A percentile compares a stretch with the other conserved stretches of the same genome.
These are phyloP conservation scores for Saccopteryx bilineata DNA, from an alignment of 2,113 vertebrate species.

Conservation along the genomic window DNA sequence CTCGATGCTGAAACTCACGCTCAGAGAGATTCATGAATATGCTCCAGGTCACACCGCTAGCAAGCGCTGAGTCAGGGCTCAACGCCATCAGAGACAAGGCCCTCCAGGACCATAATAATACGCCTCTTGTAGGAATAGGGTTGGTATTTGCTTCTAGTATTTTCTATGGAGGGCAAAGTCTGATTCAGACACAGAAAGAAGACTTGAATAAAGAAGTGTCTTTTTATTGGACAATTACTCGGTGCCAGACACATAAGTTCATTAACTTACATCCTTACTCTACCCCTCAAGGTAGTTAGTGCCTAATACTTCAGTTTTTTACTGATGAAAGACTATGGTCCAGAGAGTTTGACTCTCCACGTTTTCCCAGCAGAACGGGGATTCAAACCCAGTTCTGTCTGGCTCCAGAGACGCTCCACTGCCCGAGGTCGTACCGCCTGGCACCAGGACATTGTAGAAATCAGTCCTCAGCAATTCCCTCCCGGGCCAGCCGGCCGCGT, in stretches of 20 bases:
- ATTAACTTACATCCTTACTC: not conserved
- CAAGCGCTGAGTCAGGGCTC: not conserved
- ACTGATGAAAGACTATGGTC: not conserved
- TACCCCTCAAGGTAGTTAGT: not conserved
- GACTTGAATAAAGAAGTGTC: not conserved
- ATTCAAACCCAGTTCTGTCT: not conserved
- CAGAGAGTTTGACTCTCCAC: not conserved
- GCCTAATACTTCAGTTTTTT: not conserved
- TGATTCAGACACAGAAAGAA: conserved; percentile 16
- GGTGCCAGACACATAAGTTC: not conserved
- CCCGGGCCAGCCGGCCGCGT: not conserved
- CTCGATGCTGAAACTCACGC: not conserved
- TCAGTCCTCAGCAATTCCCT: not conserved
- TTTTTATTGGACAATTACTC: not conserved
- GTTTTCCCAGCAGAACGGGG: not conserved
- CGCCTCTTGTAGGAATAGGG: not conserved
- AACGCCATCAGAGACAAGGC: not conserved
- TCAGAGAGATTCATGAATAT: not conserved
- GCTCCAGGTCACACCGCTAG: not conserved
- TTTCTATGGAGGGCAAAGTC: not conserved
- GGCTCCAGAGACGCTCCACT: not conserved
- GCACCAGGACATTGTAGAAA: not conserved
- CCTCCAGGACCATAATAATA: not conserved
- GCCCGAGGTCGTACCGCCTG: not conserved
- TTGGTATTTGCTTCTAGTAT: not conserved